These are phyloP conservation scores for Dasypus novemcinctus DNA, from an alignment of 2,113 vertebrate species.

Conservation along the genomic window DNA sequence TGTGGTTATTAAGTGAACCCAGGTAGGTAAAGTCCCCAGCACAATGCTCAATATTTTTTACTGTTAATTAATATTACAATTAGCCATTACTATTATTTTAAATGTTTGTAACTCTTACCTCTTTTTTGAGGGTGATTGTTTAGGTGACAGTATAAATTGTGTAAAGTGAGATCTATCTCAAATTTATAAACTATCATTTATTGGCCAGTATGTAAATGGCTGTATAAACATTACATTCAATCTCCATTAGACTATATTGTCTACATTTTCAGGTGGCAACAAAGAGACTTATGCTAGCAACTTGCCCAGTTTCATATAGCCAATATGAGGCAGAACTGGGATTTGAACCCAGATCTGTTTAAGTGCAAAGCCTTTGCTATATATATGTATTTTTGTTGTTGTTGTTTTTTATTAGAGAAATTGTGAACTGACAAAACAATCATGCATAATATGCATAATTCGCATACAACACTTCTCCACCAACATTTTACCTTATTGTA, in stretches of 20 bases:
- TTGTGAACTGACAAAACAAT: too few relatives aligned
- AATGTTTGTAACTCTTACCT: conserved; percentile 20
- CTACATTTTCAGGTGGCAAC: conserved; percentile 19
- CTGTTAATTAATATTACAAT: conserved; percentile 28
- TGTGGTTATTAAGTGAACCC: conserved; percentile 17
- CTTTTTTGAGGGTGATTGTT: neutral
- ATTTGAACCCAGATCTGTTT: conserved; percentile 22
- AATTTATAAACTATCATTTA: conserved; percentile 17
- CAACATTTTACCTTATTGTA: too few relatives aligned
- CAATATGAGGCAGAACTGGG: neutral
- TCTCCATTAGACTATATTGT: neutral
- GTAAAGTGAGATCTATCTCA: conserved; percentile 36
- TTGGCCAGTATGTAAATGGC: neutral
- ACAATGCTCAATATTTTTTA: neutral
- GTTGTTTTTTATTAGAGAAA: too few relatives aligned
- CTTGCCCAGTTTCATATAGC: neutral
- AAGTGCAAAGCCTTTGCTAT: neutral
- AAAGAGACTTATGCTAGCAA: neutral
- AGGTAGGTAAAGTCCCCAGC: neutral
- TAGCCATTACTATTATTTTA: conserved; percentile 55
- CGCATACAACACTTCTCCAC: too few relatives aligned
- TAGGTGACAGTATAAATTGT: conserved; percentile 19
- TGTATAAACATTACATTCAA: neutral
- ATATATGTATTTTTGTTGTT: too few relatives aligned
- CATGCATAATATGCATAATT: too few relatives aligned